A percentile compares a stretch with the other conserved stretches of the same genome.
phyloP scores from a whole-genome alignment of 2,113 vertebrate species.

The Speoplatyrhinus poulsoni region DNA sequence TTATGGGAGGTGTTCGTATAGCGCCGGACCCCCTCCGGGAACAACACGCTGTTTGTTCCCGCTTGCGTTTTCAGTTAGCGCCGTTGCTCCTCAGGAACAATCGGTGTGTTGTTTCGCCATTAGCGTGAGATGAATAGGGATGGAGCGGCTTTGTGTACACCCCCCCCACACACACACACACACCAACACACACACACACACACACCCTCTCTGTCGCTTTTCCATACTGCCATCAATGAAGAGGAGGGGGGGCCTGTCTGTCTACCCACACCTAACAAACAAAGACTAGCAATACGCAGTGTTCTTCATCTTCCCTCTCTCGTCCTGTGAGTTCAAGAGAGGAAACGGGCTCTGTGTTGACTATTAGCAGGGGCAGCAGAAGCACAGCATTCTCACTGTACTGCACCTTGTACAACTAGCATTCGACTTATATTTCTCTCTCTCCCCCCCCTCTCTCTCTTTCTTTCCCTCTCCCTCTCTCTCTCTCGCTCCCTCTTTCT shows the following conservation, averaged over 20 bases:
- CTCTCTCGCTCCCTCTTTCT: constrained; percentile 11
- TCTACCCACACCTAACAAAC: too few relatives aligned
- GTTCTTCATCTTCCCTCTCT: too few relatives aligned
- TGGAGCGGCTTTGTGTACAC: constrained; percentile 71
- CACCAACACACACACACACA: constrained; percentile 14
- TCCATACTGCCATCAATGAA: constrained; percentile 41
- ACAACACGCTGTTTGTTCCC: constrained; percentile 77
- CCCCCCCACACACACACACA: constrained; percentile 20
- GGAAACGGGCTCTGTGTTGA: too few relatives aligned
- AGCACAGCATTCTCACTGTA: constrained; percentile 16
- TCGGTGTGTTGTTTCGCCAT: constrained; percentile 76
- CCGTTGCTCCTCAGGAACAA: constrained; percentile 74
- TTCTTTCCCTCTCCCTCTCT: not conserved
- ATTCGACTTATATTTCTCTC: not conserved
- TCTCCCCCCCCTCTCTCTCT: not conserved
- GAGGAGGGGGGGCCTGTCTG: constrained; percentile 14
- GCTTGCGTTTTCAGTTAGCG: constrained; percentile 72
- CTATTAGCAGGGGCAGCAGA: too few relatives aligned
- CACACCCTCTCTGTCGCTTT: constrained; percentile 30
- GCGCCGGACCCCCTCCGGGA: constrained; percentile 67
- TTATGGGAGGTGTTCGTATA: constrained; percentile 76
- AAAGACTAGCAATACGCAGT: too few relatives aligned
- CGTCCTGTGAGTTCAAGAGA: too few relatives aligned
- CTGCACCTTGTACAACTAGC: not conserved
- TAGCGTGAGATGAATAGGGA: constrained; percentile 79